phyloP scores from a whole-genome alignment of 2,888 invertebrate species.

The Pyrocoelia pectoralis region DNA sequence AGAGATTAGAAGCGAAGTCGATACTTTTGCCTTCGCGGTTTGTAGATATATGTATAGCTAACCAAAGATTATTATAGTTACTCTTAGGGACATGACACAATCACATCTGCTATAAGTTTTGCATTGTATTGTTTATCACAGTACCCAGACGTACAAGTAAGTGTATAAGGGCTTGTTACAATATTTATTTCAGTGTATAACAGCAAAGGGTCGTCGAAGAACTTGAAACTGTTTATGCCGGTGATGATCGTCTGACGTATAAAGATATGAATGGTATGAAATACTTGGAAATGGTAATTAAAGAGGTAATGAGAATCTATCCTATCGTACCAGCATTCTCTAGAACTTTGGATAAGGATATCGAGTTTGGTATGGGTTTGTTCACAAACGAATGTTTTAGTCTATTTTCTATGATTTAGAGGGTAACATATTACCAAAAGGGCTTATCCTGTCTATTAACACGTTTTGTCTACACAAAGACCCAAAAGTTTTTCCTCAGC shows the following conservation, averaged over 20 bases:
- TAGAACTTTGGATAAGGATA: conserved; percentile 57
- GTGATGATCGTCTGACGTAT: conserved; percentile 40
- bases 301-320: conserved; percentile 63
- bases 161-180: no score
- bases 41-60: background rate
- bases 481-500: conserved; percentile 63
- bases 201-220: conserved; percentile 55
- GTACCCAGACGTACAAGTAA: conserved; percentile 57
- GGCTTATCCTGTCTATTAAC: conserved; percentile 57
- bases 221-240: conserved; percentile 50
- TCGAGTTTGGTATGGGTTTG: conserved; percentile 48
- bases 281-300: conserved; percentile 64
- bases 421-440: conserved; percentile 50
- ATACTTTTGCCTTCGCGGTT: conserved; percentile 79
- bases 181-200: no score
- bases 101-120: conserved; percentile 60
- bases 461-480: conserved; percentile 62
- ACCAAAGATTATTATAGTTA: background rate
- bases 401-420: conserved; percentile 17
- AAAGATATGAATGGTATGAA: conserved; percentile 63
- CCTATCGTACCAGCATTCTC: conserved; percentile 64
- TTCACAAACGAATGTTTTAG: background rate
- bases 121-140: conserved; percentile 58
- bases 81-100: conserved; percentile 57
- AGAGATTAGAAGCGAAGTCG: conserved; percentile 73